phyloP scores from a whole-genome alignment of 2,888 invertebrate species.

The Standfussiana lucernea region DNA sequence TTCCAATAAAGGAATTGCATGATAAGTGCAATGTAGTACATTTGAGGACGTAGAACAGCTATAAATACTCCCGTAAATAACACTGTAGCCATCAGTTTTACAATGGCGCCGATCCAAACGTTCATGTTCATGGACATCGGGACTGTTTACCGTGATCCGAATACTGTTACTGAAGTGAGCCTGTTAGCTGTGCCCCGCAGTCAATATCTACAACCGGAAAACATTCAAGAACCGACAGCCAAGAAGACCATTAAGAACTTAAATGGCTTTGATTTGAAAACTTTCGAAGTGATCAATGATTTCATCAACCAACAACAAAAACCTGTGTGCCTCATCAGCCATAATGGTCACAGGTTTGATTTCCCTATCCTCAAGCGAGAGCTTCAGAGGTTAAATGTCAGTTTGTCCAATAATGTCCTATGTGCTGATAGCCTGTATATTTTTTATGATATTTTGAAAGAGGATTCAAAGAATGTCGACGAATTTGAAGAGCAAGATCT shows the following conservation, averaged over 20 bases:
- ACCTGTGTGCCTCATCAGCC: conserved; percentile 14
- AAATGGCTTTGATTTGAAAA: not conserved
- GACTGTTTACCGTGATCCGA: rapidly evolving
- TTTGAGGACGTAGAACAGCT: not conserved
- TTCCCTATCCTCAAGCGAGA: conserved; percentile 6
- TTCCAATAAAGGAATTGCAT: not conserved
- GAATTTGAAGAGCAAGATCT: not conserved
- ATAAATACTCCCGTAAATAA: not conserved
- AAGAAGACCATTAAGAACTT: not conserved
- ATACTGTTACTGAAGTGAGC: not conserved
- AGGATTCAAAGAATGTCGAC: not conserved
- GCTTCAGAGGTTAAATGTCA: not conserved
- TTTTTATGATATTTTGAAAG: conserved; percentile 31
- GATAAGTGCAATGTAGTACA: not conserved
- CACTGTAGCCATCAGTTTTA: not conserved
- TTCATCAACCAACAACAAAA: not conserved
- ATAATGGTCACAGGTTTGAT: not conserved
- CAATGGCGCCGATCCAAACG: conserved; percentile 4
- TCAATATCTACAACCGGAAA: not conserved
- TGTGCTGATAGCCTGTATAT: conserved; percentile 9
- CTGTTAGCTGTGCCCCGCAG: conserved; percentile 10
- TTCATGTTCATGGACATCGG: conserved; percentile 15
- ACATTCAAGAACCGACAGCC: not conserved
- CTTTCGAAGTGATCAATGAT: not conserved
- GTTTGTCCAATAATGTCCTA: conserved; percentile 1